Conservation (phyloP, 2,113 vertebrate species). For the Notothenia rossii region DNA sequence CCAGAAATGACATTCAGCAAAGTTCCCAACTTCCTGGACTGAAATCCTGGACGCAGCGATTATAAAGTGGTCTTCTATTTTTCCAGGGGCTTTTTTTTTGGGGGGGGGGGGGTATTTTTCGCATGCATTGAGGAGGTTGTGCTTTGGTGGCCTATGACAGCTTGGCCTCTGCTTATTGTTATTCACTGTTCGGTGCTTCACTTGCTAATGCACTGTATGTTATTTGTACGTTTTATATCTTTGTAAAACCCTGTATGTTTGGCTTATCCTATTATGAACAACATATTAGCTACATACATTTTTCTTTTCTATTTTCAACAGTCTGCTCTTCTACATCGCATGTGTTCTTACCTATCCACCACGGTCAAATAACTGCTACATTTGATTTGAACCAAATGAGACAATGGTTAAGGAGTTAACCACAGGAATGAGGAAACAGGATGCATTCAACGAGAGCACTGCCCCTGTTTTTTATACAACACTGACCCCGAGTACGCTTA, state of each 20-base stretch:
- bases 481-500: background rate
- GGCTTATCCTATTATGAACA: background rate
- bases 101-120: too few relatives aligned
- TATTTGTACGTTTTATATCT: background rate
- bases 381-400: conserved; percentile 9
- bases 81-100: background rate
- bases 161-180: conserved; percentile 8
- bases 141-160: background rate
- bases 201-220: background rate
- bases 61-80: background rate
- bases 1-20: background rate
- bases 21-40: background rate
- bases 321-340: too few relatives aligned
- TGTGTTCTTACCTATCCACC: background rate
- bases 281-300: background rate
- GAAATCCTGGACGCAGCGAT: background rate
- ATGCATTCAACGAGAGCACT: conserved; percentile 10
- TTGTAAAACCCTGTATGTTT: background rate
- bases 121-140: background rate
- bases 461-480: background rate
- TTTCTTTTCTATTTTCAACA: background rate
- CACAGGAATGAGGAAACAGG: conserved; percentile 43
- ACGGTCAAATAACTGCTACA: background rate
- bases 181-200: conserved; percentile 8
- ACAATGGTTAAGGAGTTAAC: background rate